Conservation (phyloP, 1,140 invertebrate genomes). For the Monochamus saltuarius region DNA sequence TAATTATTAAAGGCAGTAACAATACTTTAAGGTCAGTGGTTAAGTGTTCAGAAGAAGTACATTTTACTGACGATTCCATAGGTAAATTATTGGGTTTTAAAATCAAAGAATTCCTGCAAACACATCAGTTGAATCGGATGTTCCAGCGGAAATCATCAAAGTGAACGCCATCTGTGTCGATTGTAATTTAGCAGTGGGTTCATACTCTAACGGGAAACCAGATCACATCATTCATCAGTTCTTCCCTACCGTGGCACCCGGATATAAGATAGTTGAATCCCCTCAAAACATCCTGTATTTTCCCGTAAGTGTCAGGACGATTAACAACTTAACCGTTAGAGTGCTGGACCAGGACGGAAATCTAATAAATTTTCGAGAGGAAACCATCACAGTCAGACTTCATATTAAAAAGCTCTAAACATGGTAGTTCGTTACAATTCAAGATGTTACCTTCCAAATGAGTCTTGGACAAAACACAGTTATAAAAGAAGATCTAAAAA, state of each 20-base stretch:
- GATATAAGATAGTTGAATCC: constrained; percentile 22
- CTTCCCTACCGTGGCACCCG: not conserved
- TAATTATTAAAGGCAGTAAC: no score
- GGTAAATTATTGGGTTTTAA: not conserved
- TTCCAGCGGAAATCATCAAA: not conserved
- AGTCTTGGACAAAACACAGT: no score
- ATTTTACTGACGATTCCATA: not conserved
- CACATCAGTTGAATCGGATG: not conserved
- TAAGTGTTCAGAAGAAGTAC: no score
- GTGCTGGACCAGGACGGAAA: constrained; percentile 14
- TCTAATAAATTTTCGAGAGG: constrained; percentile 10
- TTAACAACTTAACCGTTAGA: constrained; percentile 18
- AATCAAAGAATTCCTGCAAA: not conserved
- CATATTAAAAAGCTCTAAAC: constrained; percentile 16
- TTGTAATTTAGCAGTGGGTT: not conserved
- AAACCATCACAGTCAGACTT: constrained; percentile 21
- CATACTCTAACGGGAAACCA: not conserved
- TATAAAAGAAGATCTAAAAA: no score
- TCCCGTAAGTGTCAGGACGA: constrained; percentile 17
- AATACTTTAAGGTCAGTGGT: no score
- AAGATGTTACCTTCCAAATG: no score
- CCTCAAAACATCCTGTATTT: constrained; percentile 11
- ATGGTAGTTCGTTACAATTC: no score
- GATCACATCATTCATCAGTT: not conserved
- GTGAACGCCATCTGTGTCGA: not conserved